Conservation (phyloP, 53 echinoderm and acorn worm species). For the Luidia sarsii region DNA sequence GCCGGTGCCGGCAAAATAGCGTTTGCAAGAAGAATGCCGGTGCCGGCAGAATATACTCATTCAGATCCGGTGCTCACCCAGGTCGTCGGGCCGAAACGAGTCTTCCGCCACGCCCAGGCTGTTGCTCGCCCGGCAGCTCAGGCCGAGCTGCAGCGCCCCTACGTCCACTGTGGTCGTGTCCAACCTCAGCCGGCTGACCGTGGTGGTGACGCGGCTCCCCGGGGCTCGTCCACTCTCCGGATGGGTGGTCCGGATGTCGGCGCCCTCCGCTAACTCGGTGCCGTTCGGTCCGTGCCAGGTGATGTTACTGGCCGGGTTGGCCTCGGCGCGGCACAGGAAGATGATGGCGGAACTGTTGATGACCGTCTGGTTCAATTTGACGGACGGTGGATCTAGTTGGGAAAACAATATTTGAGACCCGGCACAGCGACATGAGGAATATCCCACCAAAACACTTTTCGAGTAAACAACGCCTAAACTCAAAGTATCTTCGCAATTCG, state of each 20-base stretch:
- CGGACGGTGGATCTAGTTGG: constrained; percentile 15
- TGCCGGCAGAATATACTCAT: too few relatives aligned
- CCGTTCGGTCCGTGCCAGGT: background rate
- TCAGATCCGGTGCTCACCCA: too few relatives aligned
- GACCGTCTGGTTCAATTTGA: background rate
- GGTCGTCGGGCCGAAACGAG: too few relatives aligned
- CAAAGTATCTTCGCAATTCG: too few relatives aligned
- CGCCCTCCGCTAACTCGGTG: background rate
- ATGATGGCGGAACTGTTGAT: background rate
- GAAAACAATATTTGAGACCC: background rate
- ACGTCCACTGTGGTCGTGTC: background rate
- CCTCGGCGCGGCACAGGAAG: constrained; percentile 21
- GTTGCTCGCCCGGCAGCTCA: constrained; percentile 5
- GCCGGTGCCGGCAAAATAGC: too few relatives aligned
- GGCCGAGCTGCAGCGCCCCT: too few relatives aligned
- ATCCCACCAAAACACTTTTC: background rate
- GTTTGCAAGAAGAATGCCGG: too few relatives aligned
- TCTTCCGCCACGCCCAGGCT: background rate
- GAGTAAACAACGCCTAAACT: too few relatives aligned
- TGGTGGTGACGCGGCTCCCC: background rate
- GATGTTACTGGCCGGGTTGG: constrained; percentile 5
- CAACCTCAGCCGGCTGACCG: background rate
- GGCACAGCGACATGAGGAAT: background rate
- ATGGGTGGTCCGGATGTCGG: background rate
- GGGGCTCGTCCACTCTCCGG: background rate